A percentile compares a stretch with the other conserved stretches of the same genome.
Conservation (phyloP, 2,888 invertebrate species). For the Pediacus dermestoides region DNA sequence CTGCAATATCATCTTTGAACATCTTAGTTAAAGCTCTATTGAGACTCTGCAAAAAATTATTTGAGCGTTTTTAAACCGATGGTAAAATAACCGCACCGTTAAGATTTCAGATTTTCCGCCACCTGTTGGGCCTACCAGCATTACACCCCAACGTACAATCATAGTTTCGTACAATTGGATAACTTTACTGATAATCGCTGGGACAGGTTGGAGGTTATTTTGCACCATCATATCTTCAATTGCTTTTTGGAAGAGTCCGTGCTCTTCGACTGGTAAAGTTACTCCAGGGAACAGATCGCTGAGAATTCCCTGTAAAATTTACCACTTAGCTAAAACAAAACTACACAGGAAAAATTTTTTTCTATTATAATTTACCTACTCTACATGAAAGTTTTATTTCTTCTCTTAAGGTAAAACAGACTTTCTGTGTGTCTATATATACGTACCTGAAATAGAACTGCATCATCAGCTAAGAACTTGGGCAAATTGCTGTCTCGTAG, state of each 20-base stretch:
- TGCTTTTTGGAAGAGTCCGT: conserved; percentile 69
- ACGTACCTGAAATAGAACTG: conserved; percentile 72
- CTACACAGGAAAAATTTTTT: conserved; percentile 4
- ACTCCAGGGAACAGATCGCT: conserved; percentile 88
- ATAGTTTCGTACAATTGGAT: conserved; percentile 88
- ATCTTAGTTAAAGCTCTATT: conserved; percentile 67
- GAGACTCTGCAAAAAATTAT: conserved; percentile 56
- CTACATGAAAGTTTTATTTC: too few species aligned
- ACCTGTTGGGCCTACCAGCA: conserved; percentile 88
- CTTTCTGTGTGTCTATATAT: too few species aligned
- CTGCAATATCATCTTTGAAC: conserved; percentile 56
- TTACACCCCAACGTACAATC: conserved; percentile 88
- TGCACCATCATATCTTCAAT: conserved; percentile 57
- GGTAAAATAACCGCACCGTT: conserved; percentile 54
- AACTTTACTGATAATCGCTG: conserved; percentile 66
- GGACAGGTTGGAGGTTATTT: conserved; percentile 64
- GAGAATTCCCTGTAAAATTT: conserved; percentile 65
- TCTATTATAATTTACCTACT: conserved; percentile 5
- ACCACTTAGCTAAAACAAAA: conserved; percentile 13
- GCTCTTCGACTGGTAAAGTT: conserved; percentile 72
- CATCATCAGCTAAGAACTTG: conserved; percentile 84
- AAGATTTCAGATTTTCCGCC: conserved; percentile 80
- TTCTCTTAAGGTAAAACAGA: too few species aligned
- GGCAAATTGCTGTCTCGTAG: conserved; percentile 86
- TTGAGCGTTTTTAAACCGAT: conserved; percentile 6